Conservation (phyloP, 2,888 invertebrate species). For the Venusia cambrica region DNA sequence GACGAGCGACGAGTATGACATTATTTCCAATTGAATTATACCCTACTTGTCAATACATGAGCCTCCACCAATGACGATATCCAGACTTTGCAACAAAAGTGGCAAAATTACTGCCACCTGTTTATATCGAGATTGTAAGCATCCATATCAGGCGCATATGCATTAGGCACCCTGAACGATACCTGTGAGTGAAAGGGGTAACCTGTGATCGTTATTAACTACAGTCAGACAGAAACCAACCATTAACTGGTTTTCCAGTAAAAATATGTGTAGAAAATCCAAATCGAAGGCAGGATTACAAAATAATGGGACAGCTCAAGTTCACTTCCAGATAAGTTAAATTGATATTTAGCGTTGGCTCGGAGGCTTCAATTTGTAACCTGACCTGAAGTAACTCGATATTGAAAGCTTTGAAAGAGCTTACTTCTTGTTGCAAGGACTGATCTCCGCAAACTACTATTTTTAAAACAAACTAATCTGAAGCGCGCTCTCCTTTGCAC, state of each 20-base stretch:
- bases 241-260: not conserved
- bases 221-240: not conserved
- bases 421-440: too few relatives aligned
- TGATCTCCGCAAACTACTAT: too few relatives aligned
- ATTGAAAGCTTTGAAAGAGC: not conserved
- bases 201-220: not conserved
- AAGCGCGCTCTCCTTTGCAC: too few relatives aligned
- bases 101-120: too few relatives aligned
- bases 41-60: too few relatives aligned
- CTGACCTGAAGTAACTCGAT: not conserved
- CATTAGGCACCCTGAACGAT: too few relatives aligned
- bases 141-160: too few relatives aligned
- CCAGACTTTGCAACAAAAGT: too few relatives aligned
- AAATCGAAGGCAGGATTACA: not conserved
- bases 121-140: too few relatives aligned
- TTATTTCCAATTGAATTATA: slow-evolving; percentile 16
- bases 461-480: too few relatives aligned
- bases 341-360: slow-evolving; percentile 38
- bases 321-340: slow-evolving; percentile 39
- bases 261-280: not conserved
- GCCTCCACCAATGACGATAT: too few relatives aligned
- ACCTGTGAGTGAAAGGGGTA: too few relatives aligned
- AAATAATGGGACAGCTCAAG: slow-evolving; percentile 8
- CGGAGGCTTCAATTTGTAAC: not conserved
- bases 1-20: slow-evolving; percentile 14